Evolutionary conservation across 2,797 vertebrate genomes (phyloP).

Genomic region (Dendrocincla fuliginosa): DNA sequence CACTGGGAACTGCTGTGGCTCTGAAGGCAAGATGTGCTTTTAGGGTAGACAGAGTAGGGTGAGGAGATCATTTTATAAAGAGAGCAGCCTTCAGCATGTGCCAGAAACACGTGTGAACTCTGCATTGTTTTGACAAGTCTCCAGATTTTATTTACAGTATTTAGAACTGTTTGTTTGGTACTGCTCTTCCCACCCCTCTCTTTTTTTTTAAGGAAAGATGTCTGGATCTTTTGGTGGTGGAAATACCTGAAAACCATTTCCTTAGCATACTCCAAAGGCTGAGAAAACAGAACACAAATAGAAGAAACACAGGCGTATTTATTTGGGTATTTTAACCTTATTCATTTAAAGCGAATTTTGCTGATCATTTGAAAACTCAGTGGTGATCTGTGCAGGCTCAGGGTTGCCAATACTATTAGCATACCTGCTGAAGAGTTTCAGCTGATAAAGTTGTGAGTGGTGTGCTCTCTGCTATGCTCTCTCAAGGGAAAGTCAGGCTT

Average conservation of each 20-base stretch:
- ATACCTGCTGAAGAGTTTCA: background rate
- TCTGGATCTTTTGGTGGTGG: background rate
- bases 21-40: background rate
- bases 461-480: background rate
- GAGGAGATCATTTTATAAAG: background rate
- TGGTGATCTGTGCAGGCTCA: background rate
- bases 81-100: background rate
- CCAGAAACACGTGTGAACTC: background rate
- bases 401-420: background rate
- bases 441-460: slow-evolving; percentile 34
- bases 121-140: background rate
- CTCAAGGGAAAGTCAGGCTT: slow-evolving; percentile 1
- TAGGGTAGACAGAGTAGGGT: background rate
- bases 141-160: background rate
- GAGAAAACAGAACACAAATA: background rate
- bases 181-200: background rate
- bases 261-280: background rate
- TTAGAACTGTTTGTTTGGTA: background rate
- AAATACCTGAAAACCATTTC: background rate
- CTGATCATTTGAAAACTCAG: background rate
- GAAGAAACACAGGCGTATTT: background rate
- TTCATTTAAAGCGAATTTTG: background rate
- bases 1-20: background rate
- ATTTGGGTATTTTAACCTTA: background rate
- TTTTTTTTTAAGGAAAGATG: background rate